Evolutionary conservation across 2,888 invertebrate genomes (phyloP).

Genomic region (Aporophyla nigra): DNA sequence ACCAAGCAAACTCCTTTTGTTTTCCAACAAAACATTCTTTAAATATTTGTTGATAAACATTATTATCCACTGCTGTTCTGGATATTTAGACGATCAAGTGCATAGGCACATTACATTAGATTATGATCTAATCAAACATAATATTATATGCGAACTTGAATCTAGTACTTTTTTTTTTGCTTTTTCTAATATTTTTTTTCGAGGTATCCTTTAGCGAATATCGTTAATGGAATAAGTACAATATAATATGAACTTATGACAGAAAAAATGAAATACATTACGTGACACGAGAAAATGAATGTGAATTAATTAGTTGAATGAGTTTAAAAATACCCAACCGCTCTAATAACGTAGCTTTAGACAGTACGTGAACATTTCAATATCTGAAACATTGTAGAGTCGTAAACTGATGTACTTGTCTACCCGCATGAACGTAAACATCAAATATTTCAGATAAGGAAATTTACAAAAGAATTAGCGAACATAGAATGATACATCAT

Average conservation of each 20-base stretch:
- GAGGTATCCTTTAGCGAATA: conserved; percentile 88
- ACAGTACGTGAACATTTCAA: conserved; percentile 70
- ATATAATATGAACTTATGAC: conserved; percentile 88
- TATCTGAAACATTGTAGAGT: conserved; percentile 71
- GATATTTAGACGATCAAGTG: conserved; percentile 81
- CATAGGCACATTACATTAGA: conserved; percentile 89
- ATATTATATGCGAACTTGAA: conserved; percentile 88
- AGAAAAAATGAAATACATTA: conserved; percentile 82
- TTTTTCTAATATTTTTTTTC: conserved; percentile 82
- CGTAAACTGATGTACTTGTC: conserved; percentile 60
- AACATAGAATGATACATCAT: conserved; percentile 79
- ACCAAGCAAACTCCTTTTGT: conserved; percentile 75
- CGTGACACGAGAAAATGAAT: conserved; percentile 81
- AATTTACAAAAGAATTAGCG: conserved; percentile 73
- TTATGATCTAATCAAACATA: conserved; percentile 87
- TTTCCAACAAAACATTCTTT: conserved; percentile 71
- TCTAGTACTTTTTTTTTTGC: conserved; percentile 81
- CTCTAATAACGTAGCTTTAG: conserved; percentile 80
- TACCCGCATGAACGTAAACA: conserved; percentile 55
- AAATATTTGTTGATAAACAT: conserved; percentile 74
- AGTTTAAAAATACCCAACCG: conserved; percentile 86
- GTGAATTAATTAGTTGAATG: conserved; percentile 82
- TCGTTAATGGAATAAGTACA: conserved; percentile 90
- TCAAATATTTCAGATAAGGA: conserved; percentile 76
- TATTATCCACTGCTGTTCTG: conserved; percentile 79